phyloP scores from a whole-genome alignment of 2,113 vertebrate species.

The Proteles cristata region DNA sequence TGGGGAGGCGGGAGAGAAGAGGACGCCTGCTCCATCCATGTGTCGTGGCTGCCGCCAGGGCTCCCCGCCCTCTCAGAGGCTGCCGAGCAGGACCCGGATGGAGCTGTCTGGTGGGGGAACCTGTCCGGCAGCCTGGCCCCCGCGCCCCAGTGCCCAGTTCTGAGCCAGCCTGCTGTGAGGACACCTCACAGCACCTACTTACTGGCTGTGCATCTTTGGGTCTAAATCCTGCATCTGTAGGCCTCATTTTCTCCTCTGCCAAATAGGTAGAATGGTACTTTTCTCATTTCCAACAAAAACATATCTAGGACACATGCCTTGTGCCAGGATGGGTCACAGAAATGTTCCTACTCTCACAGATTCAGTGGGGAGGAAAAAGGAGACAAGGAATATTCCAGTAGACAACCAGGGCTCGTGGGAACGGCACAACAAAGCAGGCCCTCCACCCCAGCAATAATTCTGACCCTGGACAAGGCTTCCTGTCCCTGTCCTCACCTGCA shows the following conservation, averaged over 20 bases:
- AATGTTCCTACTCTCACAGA: not conserved
- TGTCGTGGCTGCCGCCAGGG: not conserved
- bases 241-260: not conserved
- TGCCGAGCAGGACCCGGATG: not conserved
- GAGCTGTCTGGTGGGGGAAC: not conserved
- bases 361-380: not conserved
- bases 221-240: too few relatives aligned
- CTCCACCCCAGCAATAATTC: not conserved
- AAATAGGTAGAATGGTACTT: not conserved
- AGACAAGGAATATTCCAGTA: not conserved
- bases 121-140: not conserved
- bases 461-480: not conserved
- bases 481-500: not conserved
- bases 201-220: too few relatives aligned
- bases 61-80: not conserved
- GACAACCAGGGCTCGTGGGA: too few relatives aligned
- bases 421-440: not conserved
- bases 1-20: not conserved
- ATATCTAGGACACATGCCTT: not conserved
- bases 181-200: too few relatives aligned
- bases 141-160: not conserved
- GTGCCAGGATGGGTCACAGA: too few relatives aligned
- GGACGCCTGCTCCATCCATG: not conserved
- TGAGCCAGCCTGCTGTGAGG: not conserved
- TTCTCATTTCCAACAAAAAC: not conserved